phyloP scores from a whole-genome alignment of 1,140 invertebrate species.

The Micrasema longulum region DNA sequence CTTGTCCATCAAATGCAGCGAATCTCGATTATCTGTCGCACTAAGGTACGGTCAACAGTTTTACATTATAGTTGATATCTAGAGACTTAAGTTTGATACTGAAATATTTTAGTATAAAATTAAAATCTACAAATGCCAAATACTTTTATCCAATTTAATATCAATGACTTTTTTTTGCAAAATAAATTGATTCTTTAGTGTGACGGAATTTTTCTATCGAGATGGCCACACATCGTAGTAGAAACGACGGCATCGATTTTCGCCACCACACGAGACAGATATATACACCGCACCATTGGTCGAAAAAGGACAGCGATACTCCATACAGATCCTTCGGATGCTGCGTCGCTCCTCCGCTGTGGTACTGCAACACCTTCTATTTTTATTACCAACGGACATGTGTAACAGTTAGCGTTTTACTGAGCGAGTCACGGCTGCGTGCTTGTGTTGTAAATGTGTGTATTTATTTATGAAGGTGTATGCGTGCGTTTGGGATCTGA shows the following conservation, averaged over 20 bases:
- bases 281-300: not conserved
- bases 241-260: constrained; percentile 50
- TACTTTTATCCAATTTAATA: no score
- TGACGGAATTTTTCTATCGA: constrained; percentile 26
- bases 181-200: no score
- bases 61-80: no score
- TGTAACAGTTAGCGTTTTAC: constrained; percentile 23
- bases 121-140: no score
- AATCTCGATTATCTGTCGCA: no score
- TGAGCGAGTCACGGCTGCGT: constrained; percentile 8
- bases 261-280: constrained; percentile 30
- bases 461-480: not conserved
- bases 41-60: no score
- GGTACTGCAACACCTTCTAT: constrained; percentile 46
- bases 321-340: constrained; percentile 32
- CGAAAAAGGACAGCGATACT: constrained; percentile 27
- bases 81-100: no score
- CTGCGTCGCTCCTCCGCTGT: constrained; percentile 35
- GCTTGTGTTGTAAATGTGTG: not conserved
- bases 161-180: no score
- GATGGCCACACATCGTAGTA: constrained; percentile 33
- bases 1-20: no score
- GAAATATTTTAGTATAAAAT: no score
- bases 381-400: constrained; percentile 32
- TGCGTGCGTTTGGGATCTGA: not conserved